A percentile compares a stretch with the other conserved stretches of the same genome.
These are phyloP conservation scores for Ceratina calcarata DNA, from an alignment of 1,140 invertebrate genomes.

Conservation along the genomic window DNA sequence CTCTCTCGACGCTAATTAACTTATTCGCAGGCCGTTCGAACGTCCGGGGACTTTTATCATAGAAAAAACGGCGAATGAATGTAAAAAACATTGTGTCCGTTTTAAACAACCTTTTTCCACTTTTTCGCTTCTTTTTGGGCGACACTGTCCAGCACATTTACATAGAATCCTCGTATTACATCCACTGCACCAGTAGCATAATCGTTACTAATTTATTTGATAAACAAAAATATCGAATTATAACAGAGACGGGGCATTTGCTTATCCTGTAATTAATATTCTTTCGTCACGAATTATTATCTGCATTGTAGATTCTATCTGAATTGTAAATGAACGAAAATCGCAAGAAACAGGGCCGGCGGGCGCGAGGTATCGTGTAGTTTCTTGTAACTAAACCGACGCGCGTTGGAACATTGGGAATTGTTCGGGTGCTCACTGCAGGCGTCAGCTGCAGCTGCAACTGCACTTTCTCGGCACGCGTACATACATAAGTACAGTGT, in stretches of 20 bases:
- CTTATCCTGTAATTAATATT: too few species aligned
- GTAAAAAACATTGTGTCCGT: not conserved
- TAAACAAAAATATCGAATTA: too few species aligned
- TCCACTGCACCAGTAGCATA: too few species aligned
- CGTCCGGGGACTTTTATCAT: not conserved
- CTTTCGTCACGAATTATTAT: too few species aligned
- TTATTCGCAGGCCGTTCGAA: slow-evolving; percentile 34
- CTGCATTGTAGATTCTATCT: too few species aligned
- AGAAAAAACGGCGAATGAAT: not conserved
- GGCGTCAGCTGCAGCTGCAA: slow-evolving; percentile 50
- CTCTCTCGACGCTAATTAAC: slow-evolving; percentile 22
- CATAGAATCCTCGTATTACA: too few species aligned
- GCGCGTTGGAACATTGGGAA: slow-evolving; percentile 46
- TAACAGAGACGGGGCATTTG: too few species aligned
- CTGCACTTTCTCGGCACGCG: slow-evolving; percentile 56
- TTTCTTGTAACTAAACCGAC: slow-evolving; percentile 25
- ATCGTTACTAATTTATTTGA: too few species aligned
- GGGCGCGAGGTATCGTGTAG: not conserved
- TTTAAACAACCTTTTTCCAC: not conserved
- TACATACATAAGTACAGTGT: slow-evolving; percentile 47
- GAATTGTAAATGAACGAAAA: not conserved
- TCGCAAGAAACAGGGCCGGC: not conserved
- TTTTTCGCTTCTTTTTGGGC: too few species aligned
- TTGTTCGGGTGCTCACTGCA: slow-evolving; percentile 31
- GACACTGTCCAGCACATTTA: too few species aligned